A percentile compares a stretch with the other conserved stretches of the same genome.
phyloP scores from a whole-genome alignment of 2,113 vertebrate species.

The Salvelinus fontinalis region DNA sequence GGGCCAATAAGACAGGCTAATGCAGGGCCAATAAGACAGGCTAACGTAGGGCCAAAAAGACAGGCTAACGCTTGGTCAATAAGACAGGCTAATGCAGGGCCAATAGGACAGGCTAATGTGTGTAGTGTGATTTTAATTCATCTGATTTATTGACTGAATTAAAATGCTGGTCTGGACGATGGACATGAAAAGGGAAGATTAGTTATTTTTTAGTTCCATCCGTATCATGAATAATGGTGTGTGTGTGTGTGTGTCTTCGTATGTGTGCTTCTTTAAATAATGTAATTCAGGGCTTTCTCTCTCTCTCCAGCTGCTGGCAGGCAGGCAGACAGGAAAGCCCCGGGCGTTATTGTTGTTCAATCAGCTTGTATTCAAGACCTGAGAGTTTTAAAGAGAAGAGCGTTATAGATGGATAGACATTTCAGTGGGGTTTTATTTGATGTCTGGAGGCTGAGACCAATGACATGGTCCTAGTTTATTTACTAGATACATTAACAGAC shows the following conservation, averaged over 20 bases:
- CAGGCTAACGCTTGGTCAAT: too few species aligned
- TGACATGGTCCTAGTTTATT: conserved; percentile 8
- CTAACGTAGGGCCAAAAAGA: conserved; percentile 46
- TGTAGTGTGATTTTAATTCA: conserved; percentile 69
- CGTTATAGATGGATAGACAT: conserved; percentile 34
- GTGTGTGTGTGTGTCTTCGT: background rate
- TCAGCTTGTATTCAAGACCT: conserved; percentile 51
- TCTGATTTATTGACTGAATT: conserved; percentile 72
- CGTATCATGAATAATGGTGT: background rate
- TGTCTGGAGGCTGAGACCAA: conserved; percentile 11
- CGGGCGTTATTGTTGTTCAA: conserved; percentile 29
- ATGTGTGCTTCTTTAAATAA: background rate
- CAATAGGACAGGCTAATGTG: too few species aligned
- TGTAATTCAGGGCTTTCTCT: conserved; percentile 10
- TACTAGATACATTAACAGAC: background rate
- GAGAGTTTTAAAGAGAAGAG: conserved; percentile 40
- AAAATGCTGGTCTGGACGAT: conserved; percentile 47
- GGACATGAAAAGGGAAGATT: conserved; percentile 42
- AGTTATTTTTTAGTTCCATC: conserved; percentile 1
- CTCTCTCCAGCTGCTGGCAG: conserved; percentile 22
- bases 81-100: too few species aligned
- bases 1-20: too few species aligned
- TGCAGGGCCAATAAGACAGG: too few species aligned
- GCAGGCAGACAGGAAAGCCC: conserved; percentile 29
- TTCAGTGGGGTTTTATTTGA: conserved; percentile 15